Base-by-base conservation (phyloP, 2,797 vertebrate species). In the Melanogrammus aeglefinus region DNA sequence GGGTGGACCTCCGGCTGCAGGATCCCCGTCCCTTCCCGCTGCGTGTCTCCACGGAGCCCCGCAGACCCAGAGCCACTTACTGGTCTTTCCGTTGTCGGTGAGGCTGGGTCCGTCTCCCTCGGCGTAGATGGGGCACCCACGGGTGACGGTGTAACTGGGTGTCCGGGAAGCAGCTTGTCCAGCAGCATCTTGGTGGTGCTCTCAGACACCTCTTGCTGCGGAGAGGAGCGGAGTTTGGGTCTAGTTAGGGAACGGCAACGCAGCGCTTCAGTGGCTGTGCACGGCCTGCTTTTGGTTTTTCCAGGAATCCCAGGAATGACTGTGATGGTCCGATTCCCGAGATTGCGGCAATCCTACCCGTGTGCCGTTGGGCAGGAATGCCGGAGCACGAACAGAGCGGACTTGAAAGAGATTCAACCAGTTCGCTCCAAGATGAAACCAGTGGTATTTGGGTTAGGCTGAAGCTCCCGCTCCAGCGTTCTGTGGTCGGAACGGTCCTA, bases 81-180 rank as follows among this genome's bases (percentile, higher is more conserved):
- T 93, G 6, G 98, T 99, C 81, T 90, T 97, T 79, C 94, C 97
- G 12, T 73, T 92, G 77, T 96, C 96, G 8, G 94, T 91, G 27
- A 93, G 93, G 7, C 94, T 95, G 1, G 96, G 97, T 2, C 97
- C 98, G 69, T 99, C 97, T 0, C 98, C 97, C 82, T 97, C 96
- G 0, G 96, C 89, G 69, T 97, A 99, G 72, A 96, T 94, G 0
- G 0, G 98, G 97, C 74, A 98, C 87, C 87, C 81, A 98, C 96
- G 0, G 0, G 96, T 96, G 77, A 99, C 69, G 0, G 91, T 94
- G 87, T 99, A 99, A 99, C 9, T 87, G 86, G 0, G 97, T 99
- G 82, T 99, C 93, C 0, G 97, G 95, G 18, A 95, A 95, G 93
- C 0, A 99, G 94, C 73, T 91, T 96, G 72, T 93, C 94, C 83